phyloP scores from a whole-genome alignment of 2,113 vertebrate genomes.

The Pelmatolapia mariae region DNA sequence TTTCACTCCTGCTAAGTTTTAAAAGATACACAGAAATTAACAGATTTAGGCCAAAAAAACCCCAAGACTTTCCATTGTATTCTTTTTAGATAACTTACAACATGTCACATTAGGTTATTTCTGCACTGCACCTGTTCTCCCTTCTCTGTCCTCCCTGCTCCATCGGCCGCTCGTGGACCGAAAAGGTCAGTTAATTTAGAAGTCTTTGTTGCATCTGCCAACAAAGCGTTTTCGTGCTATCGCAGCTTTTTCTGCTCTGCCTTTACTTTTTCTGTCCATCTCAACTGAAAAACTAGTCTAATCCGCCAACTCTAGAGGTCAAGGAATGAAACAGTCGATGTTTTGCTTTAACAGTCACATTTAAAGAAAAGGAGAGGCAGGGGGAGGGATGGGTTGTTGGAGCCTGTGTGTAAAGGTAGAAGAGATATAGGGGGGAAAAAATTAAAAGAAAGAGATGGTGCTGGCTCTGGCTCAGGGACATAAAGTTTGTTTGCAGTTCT shows the following conservation, averaged over 20 bases:
- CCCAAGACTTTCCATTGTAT: neutral
- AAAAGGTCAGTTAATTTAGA: conserved; percentile 39
- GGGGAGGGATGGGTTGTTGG: neutral
- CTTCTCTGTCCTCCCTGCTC: neutral
- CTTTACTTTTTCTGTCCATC: conserved; percentile 7
- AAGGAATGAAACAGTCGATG: neutral
- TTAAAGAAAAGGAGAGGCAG: neutral
- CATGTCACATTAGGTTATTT: neutral
- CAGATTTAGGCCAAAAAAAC: fast-evolving
- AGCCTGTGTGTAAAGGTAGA: neutral
- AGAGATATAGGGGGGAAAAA: neutral
- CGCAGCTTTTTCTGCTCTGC: neutral
- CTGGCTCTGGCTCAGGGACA: neutral
- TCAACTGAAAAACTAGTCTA: conserved; percentile 17
- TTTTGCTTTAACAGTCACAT: neutral
- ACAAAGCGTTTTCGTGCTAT: conserved; percentile 15
- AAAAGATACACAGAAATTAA: neutral
- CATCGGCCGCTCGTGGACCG: neutral
- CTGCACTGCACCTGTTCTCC: neutral
- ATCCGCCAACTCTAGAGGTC: conserved; percentile 9
- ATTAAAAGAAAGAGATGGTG: neutral
- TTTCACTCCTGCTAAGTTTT: neutral
- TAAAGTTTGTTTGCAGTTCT: neutral
- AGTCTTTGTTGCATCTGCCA: conserved; percentile 26
- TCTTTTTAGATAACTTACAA: neutral